phyloP scores from a whole-genome alignment of 2,888 invertebrate species.

The Scaptomyza parva region DNA sequence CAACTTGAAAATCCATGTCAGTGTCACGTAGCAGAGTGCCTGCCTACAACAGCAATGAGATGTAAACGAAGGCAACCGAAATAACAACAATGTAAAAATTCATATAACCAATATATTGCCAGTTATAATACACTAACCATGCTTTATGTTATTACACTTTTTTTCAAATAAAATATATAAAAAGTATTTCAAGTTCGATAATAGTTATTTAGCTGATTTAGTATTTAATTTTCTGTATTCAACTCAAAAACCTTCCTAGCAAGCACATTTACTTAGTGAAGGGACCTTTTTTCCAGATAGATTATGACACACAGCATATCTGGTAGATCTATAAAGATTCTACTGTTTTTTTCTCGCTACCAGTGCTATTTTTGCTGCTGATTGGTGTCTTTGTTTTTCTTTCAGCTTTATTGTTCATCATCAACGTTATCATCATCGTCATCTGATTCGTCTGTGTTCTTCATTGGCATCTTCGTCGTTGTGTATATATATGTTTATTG shows the following conservation, averaged over 20 bases:
- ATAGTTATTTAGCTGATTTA: too few species aligned
- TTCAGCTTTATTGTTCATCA: constrained; percentile 36
- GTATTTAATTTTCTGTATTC: not conserved
- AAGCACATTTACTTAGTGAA: not conserved
- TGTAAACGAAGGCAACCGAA: constrained; percentile 35
- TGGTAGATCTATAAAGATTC: constrained; percentile 54
- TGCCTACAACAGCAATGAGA: constrained; percentile 45
- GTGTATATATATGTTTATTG: constrained; percentile 5
- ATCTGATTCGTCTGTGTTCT: constrained; percentile 33
- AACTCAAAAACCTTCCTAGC: constrained; percentile 2
- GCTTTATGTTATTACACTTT: too few species aligned
- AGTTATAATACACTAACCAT: constrained; percentile 56
- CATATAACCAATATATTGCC: constrained; percentile 35
- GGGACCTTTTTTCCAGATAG: not conserved
- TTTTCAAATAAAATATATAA: too few species aligned
- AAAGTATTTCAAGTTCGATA: too few species aligned
- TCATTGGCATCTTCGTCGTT: constrained; percentile 17
- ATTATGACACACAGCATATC: constrained; percentile 20
- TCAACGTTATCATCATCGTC: constrained; percentile 23
- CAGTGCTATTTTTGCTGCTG: constrained; percentile 59
- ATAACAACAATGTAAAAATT: constrained; percentile 32
- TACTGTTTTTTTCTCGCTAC: constrained; percentile 33
- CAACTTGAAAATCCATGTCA: constrained; percentile 82
- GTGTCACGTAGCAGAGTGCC: constrained; percentile 81
- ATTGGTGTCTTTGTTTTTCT: constrained; percentile 67